Evolutionary conservation across 1,140 invertebrate species (phyloP), one percentile per base, ranked within the genome.

Genomic region (Vollenhovia emeryi): DNA sequence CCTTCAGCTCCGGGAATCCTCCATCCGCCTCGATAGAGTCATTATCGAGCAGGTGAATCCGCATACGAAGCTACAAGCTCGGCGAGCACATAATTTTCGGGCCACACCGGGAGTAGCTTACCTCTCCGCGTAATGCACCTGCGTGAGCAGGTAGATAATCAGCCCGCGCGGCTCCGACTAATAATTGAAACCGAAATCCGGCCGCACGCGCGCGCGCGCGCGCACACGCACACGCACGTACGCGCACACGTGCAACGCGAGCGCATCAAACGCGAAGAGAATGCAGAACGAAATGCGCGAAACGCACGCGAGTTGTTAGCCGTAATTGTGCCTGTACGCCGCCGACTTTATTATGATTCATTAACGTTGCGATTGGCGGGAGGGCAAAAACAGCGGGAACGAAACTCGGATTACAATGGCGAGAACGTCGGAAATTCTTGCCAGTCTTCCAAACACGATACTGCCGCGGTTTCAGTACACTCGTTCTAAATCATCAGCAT

Each of bases 41-140:
- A 89, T 89, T 89, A 89, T 79, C 86, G 62, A 76, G 82, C 87
- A 89, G 87, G 87, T 89, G 87, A 89, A 89, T 89, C 87, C 64
- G 79, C 48, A 18, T 40, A 55, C 55, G 36, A 84, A 75, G 83
- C 85, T 84, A 59, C 64, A 57, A 85, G 83, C 74, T 80, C 82
- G 27, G 78, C 64, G 66, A 66, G 36, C 78, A 75, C 82, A 84
- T 80, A 82, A 88, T 89, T 89, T 86, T 84, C 79, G 50, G 86
- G 71, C 86, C 86, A 80, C 75, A 86, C 62, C 40, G 74, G 50
- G 68, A 85, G 66, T 87, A 86, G 87, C 75, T 88, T 82, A 82
- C 66, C 78, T 71, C 21, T 71, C 21, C 50, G 78, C 50, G 82
- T 84, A 75, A 64, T 76, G 59, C 80, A 84, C 78, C 78, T 82